Conservation (phyloP, 2,888 invertebrate genomes). For the Reticulitermes lucifugus region DNA sequence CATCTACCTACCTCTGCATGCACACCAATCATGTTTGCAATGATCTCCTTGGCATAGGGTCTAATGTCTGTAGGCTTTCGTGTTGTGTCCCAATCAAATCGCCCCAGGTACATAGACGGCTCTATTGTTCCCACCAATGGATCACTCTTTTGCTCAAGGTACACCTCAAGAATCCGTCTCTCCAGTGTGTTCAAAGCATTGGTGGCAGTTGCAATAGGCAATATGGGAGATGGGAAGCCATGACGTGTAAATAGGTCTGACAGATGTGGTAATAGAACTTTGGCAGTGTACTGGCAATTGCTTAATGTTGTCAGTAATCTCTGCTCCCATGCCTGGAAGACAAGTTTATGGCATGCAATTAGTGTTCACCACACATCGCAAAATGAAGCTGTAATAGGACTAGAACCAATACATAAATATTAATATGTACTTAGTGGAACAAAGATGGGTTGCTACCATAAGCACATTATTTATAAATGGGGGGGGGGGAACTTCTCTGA, state of each 20-base stretch:
- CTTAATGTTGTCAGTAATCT: conserved; percentile 87
- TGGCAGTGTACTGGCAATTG: conserved; percentile 88
- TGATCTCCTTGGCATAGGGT: conserved; percentile 90
- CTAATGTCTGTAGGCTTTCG: conserved; percentile 81
- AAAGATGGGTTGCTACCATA: no score
- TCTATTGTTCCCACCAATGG: conserved; percentile 96
- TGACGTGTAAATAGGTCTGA: conserved; percentile 74
- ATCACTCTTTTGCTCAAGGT: conserved; percentile 91
- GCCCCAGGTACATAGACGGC: conserved; percentile 93
- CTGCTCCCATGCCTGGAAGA: conserved; percentile 77
- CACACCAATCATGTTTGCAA: conserved; percentile 64
- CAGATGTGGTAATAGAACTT: conserved; percentile 78
- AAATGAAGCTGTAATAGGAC: no score
- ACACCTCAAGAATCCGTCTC: conserved; percentile 75
- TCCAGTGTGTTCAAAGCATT: conserved; percentile 60
- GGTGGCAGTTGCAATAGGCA: conserved; percentile 72
- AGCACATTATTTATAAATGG: no score
- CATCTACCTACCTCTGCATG: conserved; percentile 46
- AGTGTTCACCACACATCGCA: no score
- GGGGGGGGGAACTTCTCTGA: no score
- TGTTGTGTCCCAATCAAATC: conserved; percentile 87
- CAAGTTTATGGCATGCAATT: no score
- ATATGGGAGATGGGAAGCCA: conserved; percentile 80
- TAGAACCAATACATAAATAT: no score
- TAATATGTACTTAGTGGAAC: no score